phyloP scores from a whole-genome alignment of 2,113 vertebrate species.

The Sinocyclocheilus anshuiensis region DNA sequence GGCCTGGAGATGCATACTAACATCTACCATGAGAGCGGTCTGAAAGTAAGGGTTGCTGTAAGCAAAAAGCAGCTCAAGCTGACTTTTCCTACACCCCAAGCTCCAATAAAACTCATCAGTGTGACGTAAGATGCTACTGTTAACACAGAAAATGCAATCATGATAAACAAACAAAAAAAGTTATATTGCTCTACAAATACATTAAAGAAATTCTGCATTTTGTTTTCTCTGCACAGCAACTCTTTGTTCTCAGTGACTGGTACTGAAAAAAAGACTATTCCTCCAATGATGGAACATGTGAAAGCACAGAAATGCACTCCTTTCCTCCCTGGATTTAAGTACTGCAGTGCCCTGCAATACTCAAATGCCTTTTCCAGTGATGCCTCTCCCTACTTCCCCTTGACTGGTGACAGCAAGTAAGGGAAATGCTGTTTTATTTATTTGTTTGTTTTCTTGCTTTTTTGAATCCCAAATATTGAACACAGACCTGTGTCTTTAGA shows the following conservation, averaged over 20 bases:
- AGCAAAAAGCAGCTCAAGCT: constrained; percentile 77
- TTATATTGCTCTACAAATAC: not conserved
- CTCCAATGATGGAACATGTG: constrained; percentile 68
- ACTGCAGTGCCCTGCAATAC: constrained; percentile 78
- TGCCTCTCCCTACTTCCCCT: constrained; percentile 80
- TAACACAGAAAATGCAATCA: not conserved
- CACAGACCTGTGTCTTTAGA: constrained; percentile 63
- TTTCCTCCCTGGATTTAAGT: constrained; percentile 81
- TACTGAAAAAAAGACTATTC: constrained; percentile 75
- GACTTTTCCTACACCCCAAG: constrained; percentile 79
- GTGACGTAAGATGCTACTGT: constrained; percentile 75
- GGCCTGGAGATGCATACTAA: constrained; percentile 86
- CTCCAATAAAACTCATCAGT: constrained; percentile 80
- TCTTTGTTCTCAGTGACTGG: constrained; percentile 78
- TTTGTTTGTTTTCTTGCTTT: not conserved
- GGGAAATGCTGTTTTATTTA: constrained; percentile 8
- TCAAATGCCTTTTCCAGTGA: constrained; percentile 75
- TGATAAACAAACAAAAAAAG: not conserved
- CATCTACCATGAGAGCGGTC: constrained; percentile 85
- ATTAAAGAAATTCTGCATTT: constrained; percentile 40
- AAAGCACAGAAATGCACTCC: constrained; percentile 74
- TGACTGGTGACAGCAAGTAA: constrained; percentile 86
- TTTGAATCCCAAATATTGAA: not conserved
- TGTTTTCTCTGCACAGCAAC: constrained; percentile 75
- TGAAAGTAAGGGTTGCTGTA: constrained; percentile 73